Evolutionary conservation across 2,888 invertebrate species (phyloP), one percentile per base, ranked within the genome.

Genomic region (Microchrysa polita): DNA sequence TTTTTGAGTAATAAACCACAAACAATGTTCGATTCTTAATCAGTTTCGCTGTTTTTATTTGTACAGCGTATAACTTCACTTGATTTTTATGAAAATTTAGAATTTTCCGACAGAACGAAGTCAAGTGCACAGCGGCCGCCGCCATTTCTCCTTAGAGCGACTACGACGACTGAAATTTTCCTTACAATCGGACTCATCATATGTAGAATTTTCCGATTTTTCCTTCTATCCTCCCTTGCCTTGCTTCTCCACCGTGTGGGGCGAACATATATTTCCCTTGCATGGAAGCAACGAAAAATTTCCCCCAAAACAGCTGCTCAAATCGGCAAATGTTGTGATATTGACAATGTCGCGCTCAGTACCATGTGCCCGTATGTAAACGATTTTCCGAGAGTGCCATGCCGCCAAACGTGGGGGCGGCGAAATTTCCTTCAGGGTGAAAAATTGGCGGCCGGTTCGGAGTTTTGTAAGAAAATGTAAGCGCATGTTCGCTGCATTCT

Each of bases 21-120:
- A 73, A 73, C 22, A 73, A 63, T 73, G 73, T 73, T 73, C 73
- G 73, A 53, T 73, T 73, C 60, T 53, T 52, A 67, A 83, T 81
- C 79, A 83, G 78, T 82, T 81, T 84, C 79, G 83, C 83, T 79
- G 83, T 84, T 83, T 84, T 84, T 81, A 84, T 84, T 75, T 83
- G 83, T 81, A 83, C 84, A 81, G 83, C 84, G 83, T 82, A 84
- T 76, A 84, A 77, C 80, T 83, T 83, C 72, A 82, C 82, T 77
- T 83, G 83, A 77, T 83, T 83, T 81, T 83, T 84, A 77, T 84
- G 83, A 80, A 83, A 82, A 82, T 83, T 84, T 78, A 81, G 81
- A 75, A 40, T 69, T 55, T 57, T 69, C 57, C 57, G 34, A 42
- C 40, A 18, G 18, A 40, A 69, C 40, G 40, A 53, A 2, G 10